Conservation (phyloP, 2,113 vertebrate species). For the Physeter macrocephalus region DNA sequence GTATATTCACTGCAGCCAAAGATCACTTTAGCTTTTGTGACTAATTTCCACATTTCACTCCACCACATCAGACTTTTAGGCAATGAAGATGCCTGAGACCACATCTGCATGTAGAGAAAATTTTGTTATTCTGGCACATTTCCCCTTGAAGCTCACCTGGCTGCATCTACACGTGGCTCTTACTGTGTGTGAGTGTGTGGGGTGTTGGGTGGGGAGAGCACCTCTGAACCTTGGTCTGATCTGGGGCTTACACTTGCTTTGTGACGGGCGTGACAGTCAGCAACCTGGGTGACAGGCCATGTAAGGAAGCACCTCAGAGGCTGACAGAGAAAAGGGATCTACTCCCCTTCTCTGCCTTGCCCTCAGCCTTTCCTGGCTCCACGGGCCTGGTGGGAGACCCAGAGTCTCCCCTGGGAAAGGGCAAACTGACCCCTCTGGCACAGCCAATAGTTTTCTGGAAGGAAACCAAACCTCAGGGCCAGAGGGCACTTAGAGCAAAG, state of each 20-base stretch:
- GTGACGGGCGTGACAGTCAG: background rate
- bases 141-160: background rate
- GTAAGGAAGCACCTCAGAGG: background rate
- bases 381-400: background rate
- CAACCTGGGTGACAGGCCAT: background rate
- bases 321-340: background rate
- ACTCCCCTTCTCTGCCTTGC: background rate
- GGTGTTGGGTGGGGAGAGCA: background rate
- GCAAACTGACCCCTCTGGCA: background rate
- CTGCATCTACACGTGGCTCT: background rate
- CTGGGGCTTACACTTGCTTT: background rate
- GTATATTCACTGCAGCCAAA: background rate
- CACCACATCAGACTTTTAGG: background rate
- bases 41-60: background rate
- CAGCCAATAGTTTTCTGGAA: background rate
- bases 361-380: background rate
- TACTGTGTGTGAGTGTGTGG: background rate
- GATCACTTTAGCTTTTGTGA: background rate
- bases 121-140: background rate
- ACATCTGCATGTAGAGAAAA: accelerated
- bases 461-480: background rate
- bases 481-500: constrained; percentile 12
- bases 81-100: background rate
- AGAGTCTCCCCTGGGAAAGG: background rate
- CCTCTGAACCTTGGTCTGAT: background rate